Evolutionary conservation across 2,113 vertebrate species (phyloP), one percentile per base, ranked within the genome.

Genomic region (Alethe castanea): DNA sequence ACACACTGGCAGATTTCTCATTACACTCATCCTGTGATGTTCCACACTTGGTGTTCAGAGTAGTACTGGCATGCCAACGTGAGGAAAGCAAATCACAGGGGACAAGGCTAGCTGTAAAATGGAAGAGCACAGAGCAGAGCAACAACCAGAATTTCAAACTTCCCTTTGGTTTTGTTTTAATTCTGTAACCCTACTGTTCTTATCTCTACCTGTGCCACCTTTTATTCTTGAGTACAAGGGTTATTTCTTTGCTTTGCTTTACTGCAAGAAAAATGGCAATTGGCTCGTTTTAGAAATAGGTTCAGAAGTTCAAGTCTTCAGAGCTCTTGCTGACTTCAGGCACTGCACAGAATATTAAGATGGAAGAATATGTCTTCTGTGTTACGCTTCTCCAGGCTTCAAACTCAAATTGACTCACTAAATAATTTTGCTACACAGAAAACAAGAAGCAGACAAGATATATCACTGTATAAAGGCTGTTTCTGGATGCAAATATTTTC

Each of bases 251-350:
- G 70, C 38, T 91, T 81, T 65, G 76, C 31, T 86, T 94, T 88
- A 19, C 57, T 94, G 48, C 31, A 56, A 69, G 82, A 80, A 44
- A 38, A 12, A 71, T 69, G 74, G 53, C 67, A 90, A 87, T 52
- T 72, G 52, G 18, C 25, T 96, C 22, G 64, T 79, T 33, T 66
- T 94, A 93, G 80, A 59, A 86, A 83, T 42, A 91, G 53, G 74
- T 92, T 96, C 96, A 94, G 65, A 88, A 94, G 60, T 88, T 97
- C 92, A 96, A 35, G 50, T 72, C 25, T 95, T 94, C 60, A 83
- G 59, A 81, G 86, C 26, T 87, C 50, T 92, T 87, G 33, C 48
- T 83, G 48, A 91, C 40, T 95, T 72, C 48, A 89, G 62, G 59
- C 64, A 24, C 47, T 86, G 78, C 48, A 91, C 42, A 80, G 60